Evolutionary conservation across 2,113 vertebrate genomes (phyloP).

Genomic region (Tauraco erythrolophus): DNA sequence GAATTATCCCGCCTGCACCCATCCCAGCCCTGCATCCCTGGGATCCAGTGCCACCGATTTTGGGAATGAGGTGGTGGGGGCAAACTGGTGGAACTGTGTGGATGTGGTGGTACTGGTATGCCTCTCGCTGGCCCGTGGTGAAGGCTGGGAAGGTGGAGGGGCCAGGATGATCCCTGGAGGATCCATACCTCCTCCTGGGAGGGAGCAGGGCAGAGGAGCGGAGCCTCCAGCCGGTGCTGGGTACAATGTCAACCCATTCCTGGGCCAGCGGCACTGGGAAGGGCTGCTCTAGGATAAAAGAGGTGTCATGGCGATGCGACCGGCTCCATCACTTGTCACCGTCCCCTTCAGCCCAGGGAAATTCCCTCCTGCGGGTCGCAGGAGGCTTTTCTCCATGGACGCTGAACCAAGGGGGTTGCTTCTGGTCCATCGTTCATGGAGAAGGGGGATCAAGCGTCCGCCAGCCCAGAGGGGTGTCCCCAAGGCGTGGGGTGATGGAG

Average conservation of each 20-base stretch:
- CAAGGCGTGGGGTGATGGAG: accelerated
- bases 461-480: neutral
- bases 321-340: accelerated
- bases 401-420: neutral
- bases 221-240: accelerated
- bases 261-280: too few species aligned
- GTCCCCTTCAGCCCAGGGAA: neutral
- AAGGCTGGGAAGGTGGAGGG: neutral
- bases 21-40: accelerated
- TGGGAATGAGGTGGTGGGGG: neutral
- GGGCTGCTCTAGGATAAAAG: neutral
- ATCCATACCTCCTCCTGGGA: too few species aligned
- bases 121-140: accelerated
- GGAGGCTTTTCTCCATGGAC: neutral
- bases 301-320: accelerated
- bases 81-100: neutral
- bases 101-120: neutral
- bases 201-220: neutral
- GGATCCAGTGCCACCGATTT: accelerated
- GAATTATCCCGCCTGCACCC: neutral
- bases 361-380: neutral
- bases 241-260: too few species aligned
- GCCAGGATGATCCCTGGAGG: neutral
- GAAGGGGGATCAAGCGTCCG: neutral
- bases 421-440: neutral